Evolutionary conservation across 2,113 vertebrate genomes (phyloP).

Genomic region (Ovis aries): DNA sequence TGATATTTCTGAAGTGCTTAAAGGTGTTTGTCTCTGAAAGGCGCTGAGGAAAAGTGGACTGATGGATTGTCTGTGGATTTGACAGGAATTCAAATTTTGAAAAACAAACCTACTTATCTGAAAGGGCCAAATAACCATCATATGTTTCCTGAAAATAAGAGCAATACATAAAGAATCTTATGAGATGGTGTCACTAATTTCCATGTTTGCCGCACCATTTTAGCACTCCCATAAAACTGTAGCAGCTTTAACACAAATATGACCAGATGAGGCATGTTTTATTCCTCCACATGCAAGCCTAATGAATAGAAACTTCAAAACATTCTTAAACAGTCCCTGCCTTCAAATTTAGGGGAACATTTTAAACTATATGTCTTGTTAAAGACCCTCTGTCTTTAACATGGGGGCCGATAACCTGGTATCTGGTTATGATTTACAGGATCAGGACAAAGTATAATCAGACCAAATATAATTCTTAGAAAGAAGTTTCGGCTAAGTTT

Average conservation of each 20-base stretch:
- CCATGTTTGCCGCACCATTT: slow-evolving; percentile 70
- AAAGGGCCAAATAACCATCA: slow-evolving; percentile 65
- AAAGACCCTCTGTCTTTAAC: neutral
- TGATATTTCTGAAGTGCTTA: slow-evolving; percentile 62
- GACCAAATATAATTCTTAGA: neutral
- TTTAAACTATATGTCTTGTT: neutral
- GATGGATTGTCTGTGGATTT: slow-evolving; percentile 41
- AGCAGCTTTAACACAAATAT: slow-evolving; percentile 76
- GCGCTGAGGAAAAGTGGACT: slow-evolving; percentile 43
- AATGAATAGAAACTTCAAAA: slow-evolving; percentile 42
- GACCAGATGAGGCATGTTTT: slow-evolving; percentile 64
- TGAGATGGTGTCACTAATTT: slow-evolving; percentile 69
- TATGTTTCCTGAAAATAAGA: slow-evolving; percentile 70
- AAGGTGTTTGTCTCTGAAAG: slow-evolving; percentile 48
- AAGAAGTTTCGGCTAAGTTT: neutral
- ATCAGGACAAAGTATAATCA: neutral
- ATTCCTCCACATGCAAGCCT: slow-evolving; percentile 63
- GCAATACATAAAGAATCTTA: slow-evolving; percentile 60
- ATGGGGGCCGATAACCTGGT: slow-evolving; percentile 27
- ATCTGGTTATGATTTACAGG: neutral
- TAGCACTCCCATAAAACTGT: slow-evolving; percentile 76
- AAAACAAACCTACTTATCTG: slow-evolving; percentile 61
- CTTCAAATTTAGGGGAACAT: slow-evolving; percentile 50
- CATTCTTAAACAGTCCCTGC: neutral
- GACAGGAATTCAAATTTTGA: slow-evolving; percentile 65